phyloP scores from a whole-genome alignment of 2,113 vertebrate genomes.

The Daboia siamensis region DNA sequence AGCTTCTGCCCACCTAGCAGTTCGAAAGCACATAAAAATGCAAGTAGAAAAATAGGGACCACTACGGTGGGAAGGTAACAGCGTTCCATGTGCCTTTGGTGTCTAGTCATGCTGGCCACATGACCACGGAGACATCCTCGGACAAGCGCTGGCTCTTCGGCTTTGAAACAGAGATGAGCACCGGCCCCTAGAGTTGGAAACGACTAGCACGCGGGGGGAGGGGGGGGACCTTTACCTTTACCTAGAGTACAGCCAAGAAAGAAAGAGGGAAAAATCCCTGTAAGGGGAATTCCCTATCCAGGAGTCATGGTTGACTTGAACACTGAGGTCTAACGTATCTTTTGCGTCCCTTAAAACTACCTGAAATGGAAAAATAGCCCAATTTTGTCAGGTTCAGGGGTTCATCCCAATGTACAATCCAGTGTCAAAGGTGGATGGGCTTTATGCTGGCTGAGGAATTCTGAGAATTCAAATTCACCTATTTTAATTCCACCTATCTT shows the following conservation, averaged over 20 bases:
- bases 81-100: too few species aligned
- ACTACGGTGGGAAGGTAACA: too few species aligned
- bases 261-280: not conserved
- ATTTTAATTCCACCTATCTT: not conserved
- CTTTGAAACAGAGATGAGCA: too few species aligned
- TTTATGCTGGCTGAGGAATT: not conserved
- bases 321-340: not conserved
- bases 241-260: not conserved
- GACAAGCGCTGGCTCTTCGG: too few species aligned
- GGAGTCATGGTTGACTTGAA: not conserved
- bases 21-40: too few species aligned
- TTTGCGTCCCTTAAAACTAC: not conserved
- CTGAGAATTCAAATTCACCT: not conserved
- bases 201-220: too few species aligned
- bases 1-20: too few species aligned
- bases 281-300: not conserved
- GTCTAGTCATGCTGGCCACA: too few species aligned
- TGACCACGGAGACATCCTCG: too few species aligned
- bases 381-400: not conserved
- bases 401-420: not conserved
- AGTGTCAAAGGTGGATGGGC: not conserved
- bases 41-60: too few species aligned
- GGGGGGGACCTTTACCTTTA: too few species aligned
- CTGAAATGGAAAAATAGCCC: not conserved
- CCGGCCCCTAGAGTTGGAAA: too few species aligned